These are phyloP conservation scores for Orgyia antiqua DNA, from an alignment of 2,888 invertebrate species.

Conservation along the genomic window DNA sequence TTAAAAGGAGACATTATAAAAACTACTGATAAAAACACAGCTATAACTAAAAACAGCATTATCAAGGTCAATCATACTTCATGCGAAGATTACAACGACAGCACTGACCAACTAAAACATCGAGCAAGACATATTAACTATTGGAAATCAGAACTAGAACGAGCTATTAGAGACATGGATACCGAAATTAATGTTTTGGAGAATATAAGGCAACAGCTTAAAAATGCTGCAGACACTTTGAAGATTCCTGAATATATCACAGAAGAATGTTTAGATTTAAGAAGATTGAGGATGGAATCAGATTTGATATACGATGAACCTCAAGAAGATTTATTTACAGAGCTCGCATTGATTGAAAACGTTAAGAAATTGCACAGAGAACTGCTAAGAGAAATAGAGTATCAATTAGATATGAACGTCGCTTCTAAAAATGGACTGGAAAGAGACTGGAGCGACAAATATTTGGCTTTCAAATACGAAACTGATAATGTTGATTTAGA, in stretches of 20 bases:
- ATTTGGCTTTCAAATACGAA: slow-evolving; percentile 87
- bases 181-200: slow-evolving; percentile 57
- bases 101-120: slow-evolving; percentile 60
- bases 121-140: slow-evolving; percentile 64
- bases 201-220: slow-evolving; percentile 61
- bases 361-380: slow-evolving; percentile 80
- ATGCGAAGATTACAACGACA: slow-evolving; percentile 57
- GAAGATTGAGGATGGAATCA: slow-evolving; percentile 82
- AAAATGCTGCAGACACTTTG: slow-evolving; percentile 57
- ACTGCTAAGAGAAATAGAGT: slow-evolving; percentile 81
- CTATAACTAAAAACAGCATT: slow-evolving; percentile 64
- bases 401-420: slow-evolving; percentile 84
- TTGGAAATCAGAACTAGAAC: slow-evolving; percentile 64
- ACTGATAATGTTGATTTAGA: slow-evolving; percentile 82
- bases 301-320: slow-evolving; percentile 86
- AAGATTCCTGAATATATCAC: slow-evolving; percentile 65
- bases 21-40: slow-evolving; percentile 59
- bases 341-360: slow-evolving; percentile 84
- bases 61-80: slow-evolving; percentile 66
- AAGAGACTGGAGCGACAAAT: slow-evolving; percentile 94
- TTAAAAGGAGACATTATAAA: slow-evolving; percentile 63
- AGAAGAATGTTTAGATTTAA: slow-evolving; percentile 83
- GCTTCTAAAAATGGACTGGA: slow-evolving; percentile 88
- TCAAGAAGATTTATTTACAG: slow-evolving; percentile 86
- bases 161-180: slow-evolving; percentile 63